Conservation (phyloP, 1,140 invertebrate genomes). For the Piezodorus guildinii region DNA sequence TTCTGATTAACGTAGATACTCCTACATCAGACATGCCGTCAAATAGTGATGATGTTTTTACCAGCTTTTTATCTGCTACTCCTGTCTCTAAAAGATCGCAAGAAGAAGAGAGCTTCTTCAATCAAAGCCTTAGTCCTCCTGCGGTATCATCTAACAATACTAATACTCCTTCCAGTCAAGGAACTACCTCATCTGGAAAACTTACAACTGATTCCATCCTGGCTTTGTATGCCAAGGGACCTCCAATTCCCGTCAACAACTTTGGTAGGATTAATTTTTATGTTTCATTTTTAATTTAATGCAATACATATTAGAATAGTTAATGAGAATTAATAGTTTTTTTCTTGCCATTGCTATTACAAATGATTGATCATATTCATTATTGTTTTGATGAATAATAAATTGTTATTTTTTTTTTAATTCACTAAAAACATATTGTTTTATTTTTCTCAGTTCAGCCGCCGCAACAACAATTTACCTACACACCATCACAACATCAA, state of each 20-base stretch:
- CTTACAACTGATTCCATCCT: conserved; percentile 89
- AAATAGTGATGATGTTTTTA: not conserved
- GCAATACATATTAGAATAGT: too few relatives aligned
- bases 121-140: conserved; percentile 42
- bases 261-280: too few relatives aligned
- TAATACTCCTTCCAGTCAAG: conserved; percentile 42
- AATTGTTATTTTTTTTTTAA: too few relatives aligned
- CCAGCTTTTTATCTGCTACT: not conserved
- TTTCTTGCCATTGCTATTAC: too few relatives aligned
- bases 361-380: too few relatives aligned
- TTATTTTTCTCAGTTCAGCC: too few relatives aligned
- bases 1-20: not conserved
- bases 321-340: too few relatives aligned
- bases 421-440: too few relatives aligned
- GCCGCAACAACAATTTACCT: too few relatives aligned
- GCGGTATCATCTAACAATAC: not conserved
- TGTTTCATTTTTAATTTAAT: too few relatives aligned
- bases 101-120: conserved; percentile 83
- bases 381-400: too few relatives aligned
- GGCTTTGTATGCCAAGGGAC: conserved; percentile 68
- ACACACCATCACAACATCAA: too few relatives aligned
- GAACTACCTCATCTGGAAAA: conserved; percentile 51
- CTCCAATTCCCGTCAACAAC: not conserved
- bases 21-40: not conserved
- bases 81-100: conserved; percentile 31